Evolutionary conservation across 2,113 vertebrate genomes (phyloP).

Genomic region (Tor tambroides): DNA sequence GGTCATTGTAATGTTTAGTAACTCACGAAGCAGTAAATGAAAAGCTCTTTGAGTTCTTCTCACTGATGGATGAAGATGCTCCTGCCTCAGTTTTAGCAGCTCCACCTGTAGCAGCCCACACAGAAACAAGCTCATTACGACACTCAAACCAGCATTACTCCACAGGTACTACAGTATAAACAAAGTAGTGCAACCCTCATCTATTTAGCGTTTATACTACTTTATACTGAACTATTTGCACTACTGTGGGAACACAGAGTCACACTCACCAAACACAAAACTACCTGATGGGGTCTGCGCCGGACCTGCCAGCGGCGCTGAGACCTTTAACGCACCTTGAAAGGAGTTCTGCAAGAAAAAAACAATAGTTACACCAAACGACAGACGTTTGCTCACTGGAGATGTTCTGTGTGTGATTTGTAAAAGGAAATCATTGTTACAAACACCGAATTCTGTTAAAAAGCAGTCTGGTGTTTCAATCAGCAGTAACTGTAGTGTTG

Average conservation of each 20-base stretch:
- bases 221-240: background rate
- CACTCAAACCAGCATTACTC: background rate
- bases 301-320: conserved; percentile 52
- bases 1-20: background rate
- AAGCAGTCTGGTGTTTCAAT: background rate
- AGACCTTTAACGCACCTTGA: conserved; percentile 62
- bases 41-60: conserved; percentile 66
- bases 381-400: background rate
- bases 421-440: background rate
- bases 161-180: background rate
- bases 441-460: background rate
- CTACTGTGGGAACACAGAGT: background rate
- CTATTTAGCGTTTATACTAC: background rate
- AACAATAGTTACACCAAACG: background rate
- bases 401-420: background rate
- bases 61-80: conserved; percentile 14
- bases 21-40: conserved; percentile 61
- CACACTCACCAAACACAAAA: conserved; percentile 73
- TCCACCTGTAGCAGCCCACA: background rate
- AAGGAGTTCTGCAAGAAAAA: conserved; percentile 66
- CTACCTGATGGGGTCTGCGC: conserved; percentile 46
- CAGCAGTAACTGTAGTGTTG: background rate
- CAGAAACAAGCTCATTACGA: background rate
- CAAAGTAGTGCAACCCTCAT: too few species aligned
- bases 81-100: background rate